These are phyloP conservation scores for Conus ventricosus DNA, from an alignment of 1,140 invertebrate genomes.

Conservation along the genomic window DNA sequence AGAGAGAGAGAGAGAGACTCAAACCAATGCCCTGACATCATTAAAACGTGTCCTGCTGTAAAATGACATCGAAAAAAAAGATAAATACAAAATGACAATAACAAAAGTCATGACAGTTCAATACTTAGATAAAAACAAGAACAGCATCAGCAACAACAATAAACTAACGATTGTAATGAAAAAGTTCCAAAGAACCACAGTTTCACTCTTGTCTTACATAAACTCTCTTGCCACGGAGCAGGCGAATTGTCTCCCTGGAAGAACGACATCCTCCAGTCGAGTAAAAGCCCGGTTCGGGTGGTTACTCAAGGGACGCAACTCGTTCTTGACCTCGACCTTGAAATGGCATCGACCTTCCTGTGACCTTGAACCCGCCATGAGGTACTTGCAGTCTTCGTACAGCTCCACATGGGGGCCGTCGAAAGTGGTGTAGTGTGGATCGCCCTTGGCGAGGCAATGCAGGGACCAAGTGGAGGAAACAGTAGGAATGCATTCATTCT, in stretches of 20 bases:
- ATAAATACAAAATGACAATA: background rate
- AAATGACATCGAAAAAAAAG: background rate
- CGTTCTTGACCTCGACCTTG: slow-evolving; percentile 52
- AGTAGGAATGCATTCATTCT: too few species aligned
- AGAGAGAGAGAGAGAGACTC: too few species aligned
- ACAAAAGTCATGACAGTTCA: too few species aligned
- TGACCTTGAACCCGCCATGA: slow-evolving; percentile 61
- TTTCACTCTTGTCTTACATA: slow-evolving; percentile 28
- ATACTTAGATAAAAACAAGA: too few species aligned
- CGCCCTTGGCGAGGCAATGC: slow-evolving; percentile 90
- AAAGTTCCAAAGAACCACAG: background rate
- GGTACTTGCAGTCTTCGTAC: slow-evolving; percentile 75
- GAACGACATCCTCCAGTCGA: slow-evolving; percentile 38
- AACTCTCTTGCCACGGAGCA: slow-evolving; percentile 24
- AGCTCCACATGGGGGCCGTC: slow-evolving; percentile 93
- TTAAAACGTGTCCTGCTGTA: background rate
- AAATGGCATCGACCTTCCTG: slow-evolving; percentile 22
- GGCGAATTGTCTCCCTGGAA: slow-evolving; percentile 31
- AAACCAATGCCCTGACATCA: too few species aligned
- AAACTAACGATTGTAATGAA: background rate
- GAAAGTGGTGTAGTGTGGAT: slow-evolving; percentile 93
- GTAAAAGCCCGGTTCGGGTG: slow-evolving; percentile 42
- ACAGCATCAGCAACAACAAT: too few species aligned
- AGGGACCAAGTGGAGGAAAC: slow-evolving; percentile 3
- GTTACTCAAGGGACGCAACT: slow-evolving; percentile 35